A percentile compares a stretch with the other conserved stretches of the same genome.
Evolutionary conservation across 37 sponge, comb jelly and placozoan genomes (phyloP).

Genomic region (Bolinopsis microptera): DNA sequence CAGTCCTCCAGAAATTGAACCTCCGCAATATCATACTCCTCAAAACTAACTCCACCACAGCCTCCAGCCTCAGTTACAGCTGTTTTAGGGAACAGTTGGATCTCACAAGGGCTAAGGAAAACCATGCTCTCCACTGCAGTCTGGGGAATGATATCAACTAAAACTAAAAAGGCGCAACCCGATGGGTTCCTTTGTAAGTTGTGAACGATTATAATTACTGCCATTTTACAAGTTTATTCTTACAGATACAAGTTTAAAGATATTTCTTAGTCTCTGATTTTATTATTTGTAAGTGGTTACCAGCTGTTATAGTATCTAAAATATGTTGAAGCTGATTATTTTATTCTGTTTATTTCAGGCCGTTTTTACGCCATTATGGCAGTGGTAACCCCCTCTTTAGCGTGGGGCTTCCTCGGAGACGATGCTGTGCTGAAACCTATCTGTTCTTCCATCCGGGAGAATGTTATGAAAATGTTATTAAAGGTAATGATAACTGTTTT

Average conservation of each 20-base stretch:
- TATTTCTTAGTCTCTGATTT: too few species aligned
- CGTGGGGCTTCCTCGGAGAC: slow-evolving; percentile 61
- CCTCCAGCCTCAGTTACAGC: slow-evolving; percentile 41
- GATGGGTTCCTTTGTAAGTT: slow-evolving; percentile 59
- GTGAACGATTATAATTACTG: too few species aligned
- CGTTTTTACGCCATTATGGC: slow-evolving; percentile 44
- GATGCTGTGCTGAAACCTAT: slow-evolving; percentile 32
- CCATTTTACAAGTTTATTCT: too few species aligned
- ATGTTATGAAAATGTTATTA: background rate
- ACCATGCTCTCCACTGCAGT: slow-evolving; percentile 38
- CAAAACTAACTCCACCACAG: too few species aligned
- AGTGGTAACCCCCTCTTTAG: background rate
- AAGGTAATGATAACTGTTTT: background rate
- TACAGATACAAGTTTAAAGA: too few species aligned
- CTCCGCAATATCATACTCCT: too few species aligned
- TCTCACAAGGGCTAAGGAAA: slow-evolving; percentile 36
- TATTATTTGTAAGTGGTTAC: too few species aligned
- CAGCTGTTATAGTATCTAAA: too few species aligned
- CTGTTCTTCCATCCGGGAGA: background rate
- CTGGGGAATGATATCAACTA: slow-evolving; percentile 53
- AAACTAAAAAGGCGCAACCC: slow-evolving; percentile 20
- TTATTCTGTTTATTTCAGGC: too few species aligned
- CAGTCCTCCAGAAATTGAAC: too few species aligned
- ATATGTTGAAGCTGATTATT: too few species aligned
- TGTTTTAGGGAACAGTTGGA: slow-evolving; percentile 45